Evolutionary conservation across 2,888 invertebrate species (phyloP).

Genomic region (Norana najaformis): DNA sequence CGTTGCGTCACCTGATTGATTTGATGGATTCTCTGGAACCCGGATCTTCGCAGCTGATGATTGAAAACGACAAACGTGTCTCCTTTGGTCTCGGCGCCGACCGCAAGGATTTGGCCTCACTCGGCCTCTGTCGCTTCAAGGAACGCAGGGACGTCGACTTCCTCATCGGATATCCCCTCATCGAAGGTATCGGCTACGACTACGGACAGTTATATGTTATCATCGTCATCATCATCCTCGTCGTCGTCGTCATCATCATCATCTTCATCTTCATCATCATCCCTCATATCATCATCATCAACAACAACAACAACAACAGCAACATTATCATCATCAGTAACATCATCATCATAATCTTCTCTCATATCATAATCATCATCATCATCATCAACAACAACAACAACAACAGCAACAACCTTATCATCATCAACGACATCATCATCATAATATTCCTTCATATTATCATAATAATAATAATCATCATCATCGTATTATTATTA

Average conservation of each 20-base stretch:
- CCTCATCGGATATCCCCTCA: conserved; percentile 16
- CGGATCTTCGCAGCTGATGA: conserved; percentile 1
- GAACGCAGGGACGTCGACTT: conserved; percentile 18
- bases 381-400: conserved; percentile 16
- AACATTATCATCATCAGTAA: neutral
- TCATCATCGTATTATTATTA: neutral
- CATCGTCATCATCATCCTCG: neutral
- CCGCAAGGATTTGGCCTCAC: neutral
- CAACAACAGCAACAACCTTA: neutral
- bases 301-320: neutral
- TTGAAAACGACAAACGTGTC: neutral
- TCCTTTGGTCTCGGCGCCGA: neutral
- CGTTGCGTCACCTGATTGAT: neutral
- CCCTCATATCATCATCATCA: too few relatives aligned
- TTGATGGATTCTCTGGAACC: neutral
- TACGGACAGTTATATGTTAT: too few relatives aligned
- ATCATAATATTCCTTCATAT: too few relatives aligned
- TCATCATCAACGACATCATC: neutral
- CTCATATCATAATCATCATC: conserved; percentile 25
- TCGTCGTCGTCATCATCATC: too few relatives aligned
- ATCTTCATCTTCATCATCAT: too few relatives aligned
- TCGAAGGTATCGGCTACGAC: neutral
- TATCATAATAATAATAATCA: neutral
- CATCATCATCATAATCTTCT: neutral
- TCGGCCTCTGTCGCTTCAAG: neutral